Percentiles rank a stretch among this genome's conserved stretches.
phyloP scores from a whole-genome alignment of 2,113 vertebrate genomes.

The Centropristis striata region DNA sequence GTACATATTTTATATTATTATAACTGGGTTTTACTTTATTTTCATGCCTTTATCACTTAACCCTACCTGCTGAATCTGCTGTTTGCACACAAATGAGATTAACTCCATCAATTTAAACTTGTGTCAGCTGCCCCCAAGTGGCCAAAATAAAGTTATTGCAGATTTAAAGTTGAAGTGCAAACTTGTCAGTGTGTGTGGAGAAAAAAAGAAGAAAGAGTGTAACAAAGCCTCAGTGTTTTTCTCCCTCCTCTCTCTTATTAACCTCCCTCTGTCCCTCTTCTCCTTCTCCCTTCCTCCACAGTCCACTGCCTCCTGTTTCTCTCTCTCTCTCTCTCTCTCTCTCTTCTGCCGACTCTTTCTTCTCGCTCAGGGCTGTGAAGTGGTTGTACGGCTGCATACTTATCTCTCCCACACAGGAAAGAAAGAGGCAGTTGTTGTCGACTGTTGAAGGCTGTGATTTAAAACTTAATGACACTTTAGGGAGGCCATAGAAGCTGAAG shows the following conservation, averaged over 20 bases:
- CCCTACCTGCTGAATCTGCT: too few relatives aligned
- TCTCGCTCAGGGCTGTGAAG: slow-evolving; percentile 1
- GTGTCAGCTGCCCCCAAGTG: neutral
- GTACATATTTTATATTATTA: too few relatives aligned
- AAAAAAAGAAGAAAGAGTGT: neutral
- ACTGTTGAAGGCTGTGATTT: slow-evolving; percentile 21
- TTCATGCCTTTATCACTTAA: too few relatives aligned
- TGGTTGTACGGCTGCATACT: slow-evolving; percentile 8
- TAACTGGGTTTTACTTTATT: too few relatives aligned
- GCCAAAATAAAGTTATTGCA: neutral
- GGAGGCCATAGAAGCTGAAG: slow-evolving; percentile 7
- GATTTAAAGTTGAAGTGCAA: slow-evolving; percentile 16
- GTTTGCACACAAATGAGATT: too few relatives aligned
- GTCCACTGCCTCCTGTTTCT: slow-evolving; percentile 35
- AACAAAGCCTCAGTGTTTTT: slow-evolving; percentile 42
- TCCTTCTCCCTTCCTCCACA: too few relatives aligned
- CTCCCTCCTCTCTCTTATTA: slow-evolving; percentile 13
- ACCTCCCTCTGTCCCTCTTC: slow-evolving; percentile 9
- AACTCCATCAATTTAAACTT: too few relatives aligned
- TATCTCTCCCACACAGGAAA: slow-evolving; percentile 25
- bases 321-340: slow-evolving; percentile 15
- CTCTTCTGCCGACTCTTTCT: neutral
- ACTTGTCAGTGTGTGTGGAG: slow-evolving; percentile 13
- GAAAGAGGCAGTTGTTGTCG: neutral
- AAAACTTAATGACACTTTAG: slow-evolving; percentile 21